Base-by-base conservation (phyloP, 2,797 vertebrate species). In the Tachyglossus aculeatus region DNA sequence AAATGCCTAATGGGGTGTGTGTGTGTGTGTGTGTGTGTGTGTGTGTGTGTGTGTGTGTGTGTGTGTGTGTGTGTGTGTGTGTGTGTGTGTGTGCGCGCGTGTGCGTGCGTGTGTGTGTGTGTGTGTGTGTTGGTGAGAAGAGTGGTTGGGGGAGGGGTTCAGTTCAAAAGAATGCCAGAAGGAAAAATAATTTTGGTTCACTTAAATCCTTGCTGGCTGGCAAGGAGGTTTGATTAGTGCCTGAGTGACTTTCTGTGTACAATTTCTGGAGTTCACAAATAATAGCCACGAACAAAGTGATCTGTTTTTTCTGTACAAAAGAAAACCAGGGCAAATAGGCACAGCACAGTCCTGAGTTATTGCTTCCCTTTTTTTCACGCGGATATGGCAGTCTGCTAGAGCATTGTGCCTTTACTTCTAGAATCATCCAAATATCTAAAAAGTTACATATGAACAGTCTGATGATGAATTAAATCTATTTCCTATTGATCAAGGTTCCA, bases 371-470 rank as follows among this genome's bases (percentile, higher is more conserved):
- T n/a, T 78, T 68, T 73, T 32, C 37, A 58, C 31, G 39, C 53
- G 50, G 44, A 51, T 33, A 57, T 64, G 34, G 39, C 64, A 54
- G 71, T 43, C 71, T 45, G 53, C 48, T 43, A 47, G 21, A 25
- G 39, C 48, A 21, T 41, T 67, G 27, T 40, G 59, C 50, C 37
- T 55, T 43, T 56, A 51, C 74, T 64, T 69, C 63, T 43, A 69
- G 63, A 82, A 80, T 50, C 63, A 52, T 65, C 60, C 43, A 65
- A 38, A 78, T 67, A 65, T 76, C 74, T 77, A 62, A 72, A 90
- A 92, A 92, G 90, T 92, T 92, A 53, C 39, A 81, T 80, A 78
- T 69, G 68, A 56, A 85, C 78, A 90, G 85, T 91, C 85, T 85
- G 85, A 89, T 87, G 88, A 89, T 86, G 71, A 74, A 47, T 52